Evolutionary conservation across 1,140 invertebrate genomes (phyloP), one percentile per base, ranked within the genome.

Genomic region (Leptinotarsa texana): DNA sequence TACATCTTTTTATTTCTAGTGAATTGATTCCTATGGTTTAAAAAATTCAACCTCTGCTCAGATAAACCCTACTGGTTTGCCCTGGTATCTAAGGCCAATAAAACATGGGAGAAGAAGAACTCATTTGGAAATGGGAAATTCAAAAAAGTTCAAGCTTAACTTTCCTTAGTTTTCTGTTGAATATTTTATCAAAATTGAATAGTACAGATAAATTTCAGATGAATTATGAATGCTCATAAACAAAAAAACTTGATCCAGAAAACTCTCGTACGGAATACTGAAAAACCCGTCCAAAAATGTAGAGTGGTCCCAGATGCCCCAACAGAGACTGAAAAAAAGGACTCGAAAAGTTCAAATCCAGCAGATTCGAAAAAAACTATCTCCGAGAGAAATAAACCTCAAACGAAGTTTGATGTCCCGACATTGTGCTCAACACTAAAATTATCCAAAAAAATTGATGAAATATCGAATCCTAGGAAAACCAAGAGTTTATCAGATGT

Each of bases 201-300:
- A 62, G 21, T 62, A 62, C n/a, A 21, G 3, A 42, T 42, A 42
- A 42, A 42, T 42, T 42, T 2, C 65, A 17, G 22, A 17, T 67
- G 65, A 27, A 67, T 21, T 67, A 67, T 67, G 65, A 67, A 21
- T 67, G 15, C 17, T 18, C 11, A 22, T 65, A 65, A 76, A 57
- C 51, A 57, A 63, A 69, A 76, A 69, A 73, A 49, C 22, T 42
- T 42, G 1, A 57, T 72, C 33, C 76, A 75, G 63, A 79, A 80
- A 78, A 74, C 69, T 70, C 62, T 82, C 42, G 74, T 82, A 42
- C 66, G 80, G 48, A 82, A 82, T 70, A 75, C 79, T 8, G 78
- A 76, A 63, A 70, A 66, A 63, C 72, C 69, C 22, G 22, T 74
- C 11, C 69, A 68, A 18, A 71, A 73, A 75, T 74, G 17, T 47